Percentiles rank a stretch among this genome's conserved stretches.
These are phyloP conservation scores for Coenonympha arcania DNA, from an alignment of 2,888 invertebrate species.

Conservation along the genomic window DNA sequence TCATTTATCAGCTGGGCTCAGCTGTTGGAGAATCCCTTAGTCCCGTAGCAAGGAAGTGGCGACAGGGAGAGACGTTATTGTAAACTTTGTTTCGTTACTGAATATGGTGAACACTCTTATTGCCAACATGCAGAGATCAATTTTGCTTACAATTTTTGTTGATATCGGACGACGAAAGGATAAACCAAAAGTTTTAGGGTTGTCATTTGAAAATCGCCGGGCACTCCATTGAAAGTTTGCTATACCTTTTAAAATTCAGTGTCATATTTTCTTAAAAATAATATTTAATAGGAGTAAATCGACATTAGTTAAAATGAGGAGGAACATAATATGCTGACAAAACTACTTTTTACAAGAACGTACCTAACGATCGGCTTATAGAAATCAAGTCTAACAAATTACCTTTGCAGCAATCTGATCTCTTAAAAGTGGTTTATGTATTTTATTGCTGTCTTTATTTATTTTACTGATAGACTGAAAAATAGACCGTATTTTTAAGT, in stretches of 20 bases:
- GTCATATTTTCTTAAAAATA: no score
- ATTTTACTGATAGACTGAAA: no score
- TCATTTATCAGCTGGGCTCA: constrained; percentile 56
- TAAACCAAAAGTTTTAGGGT: constrained; percentile 15
- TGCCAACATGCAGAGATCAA: background rate
- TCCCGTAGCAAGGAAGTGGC: constrained; percentile 34
- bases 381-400: no score
- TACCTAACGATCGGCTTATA: no score
- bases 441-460: no score
- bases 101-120: constrained; percentile 8
- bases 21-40: constrained; percentile 51
- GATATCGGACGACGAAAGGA: constrained; percentile 15
- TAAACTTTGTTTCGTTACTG: constrained; percentile 11
- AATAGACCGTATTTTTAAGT: no score
- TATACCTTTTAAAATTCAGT: background rate
- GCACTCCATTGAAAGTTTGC: background rate
- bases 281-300: no score
- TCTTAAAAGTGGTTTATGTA: no score
- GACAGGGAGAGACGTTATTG: constrained; percentile 20
- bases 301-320: no score
- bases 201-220: constrained; percentile 9
- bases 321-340: no score
- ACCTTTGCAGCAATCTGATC: no score
- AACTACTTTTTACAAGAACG: no score
- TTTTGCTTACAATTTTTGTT: constrained; percentile 8